These are phyloP conservation scores for Siniperca obscura DNA, from an alignment of 2,797 vertebrate species.

Conservation along the genomic window DNA sequence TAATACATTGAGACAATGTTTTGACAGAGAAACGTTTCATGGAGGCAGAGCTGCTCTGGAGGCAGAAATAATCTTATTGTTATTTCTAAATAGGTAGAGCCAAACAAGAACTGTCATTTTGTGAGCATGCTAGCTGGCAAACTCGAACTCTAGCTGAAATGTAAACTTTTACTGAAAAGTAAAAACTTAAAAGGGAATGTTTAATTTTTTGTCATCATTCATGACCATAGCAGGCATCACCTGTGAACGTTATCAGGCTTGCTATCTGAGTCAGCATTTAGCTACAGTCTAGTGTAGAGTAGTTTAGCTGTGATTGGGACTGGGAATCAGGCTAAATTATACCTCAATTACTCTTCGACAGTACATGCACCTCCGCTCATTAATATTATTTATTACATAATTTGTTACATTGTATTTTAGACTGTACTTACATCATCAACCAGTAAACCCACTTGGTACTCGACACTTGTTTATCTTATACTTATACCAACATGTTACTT, in stretches of 20 bases:
- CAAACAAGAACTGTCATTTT: not conserved
- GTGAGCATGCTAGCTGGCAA: not conserved
- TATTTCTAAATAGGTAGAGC: not conserved
- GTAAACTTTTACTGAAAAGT: not conserved
- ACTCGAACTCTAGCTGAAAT: not conserved
- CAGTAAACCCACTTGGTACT: no score
- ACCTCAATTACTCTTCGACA: no score
- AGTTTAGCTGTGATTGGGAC: not conserved
- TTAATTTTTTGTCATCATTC: not conserved
- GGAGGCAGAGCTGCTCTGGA: conserved; percentile 29
- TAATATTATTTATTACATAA: no score
- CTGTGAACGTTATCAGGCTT: not conserved
- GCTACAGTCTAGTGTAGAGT: not conserved
- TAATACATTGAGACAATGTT: conserved; percentile 6
- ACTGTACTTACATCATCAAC: no score
- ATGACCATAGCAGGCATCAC: no score
- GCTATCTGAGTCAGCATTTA: not conserved
- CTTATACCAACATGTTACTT: no score
- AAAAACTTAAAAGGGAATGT: not conserved
- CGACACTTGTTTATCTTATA: no score
- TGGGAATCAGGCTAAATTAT: not conserved
- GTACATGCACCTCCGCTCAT: no score
- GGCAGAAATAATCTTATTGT: conserved; percentile 22
- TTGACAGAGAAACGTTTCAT: conserved; percentile 14
- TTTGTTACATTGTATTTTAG: no score